These are phyloP conservation scores for Euclidia mi DNA, from an alignment of 2,888 invertebrate species.

Conservation along the genomic window DNA sequence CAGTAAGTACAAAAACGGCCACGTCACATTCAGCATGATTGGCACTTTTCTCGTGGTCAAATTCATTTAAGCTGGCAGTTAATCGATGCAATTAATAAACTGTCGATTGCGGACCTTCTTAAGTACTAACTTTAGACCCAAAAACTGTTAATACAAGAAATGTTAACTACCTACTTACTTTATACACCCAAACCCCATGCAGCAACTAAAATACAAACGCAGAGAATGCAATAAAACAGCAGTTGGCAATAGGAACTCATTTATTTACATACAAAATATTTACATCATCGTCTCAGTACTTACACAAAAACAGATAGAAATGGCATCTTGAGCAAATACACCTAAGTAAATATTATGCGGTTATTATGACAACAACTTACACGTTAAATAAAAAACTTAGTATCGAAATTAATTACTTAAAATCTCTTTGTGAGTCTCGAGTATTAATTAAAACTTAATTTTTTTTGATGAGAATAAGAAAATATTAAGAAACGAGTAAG, in stretches of 20 bases:
- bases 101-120: too few species aligned
- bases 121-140: too few species aligned
- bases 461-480: constrained; percentile 31
- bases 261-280: constrained; percentile 87
- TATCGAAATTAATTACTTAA: constrained; percentile 28
- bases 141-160: too few species aligned
- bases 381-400: constrained; percentile 34
- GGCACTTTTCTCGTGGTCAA: too few species aligned
- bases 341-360: constrained; percentile 67
- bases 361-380: constrained; percentile 46
- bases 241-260: constrained; percentile 86
- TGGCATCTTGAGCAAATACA: constrained; percentile 87
- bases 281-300: constrained; percentile 70
- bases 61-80: too few species aligned
- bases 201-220: neutral
- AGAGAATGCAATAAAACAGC: constrained; percentile 70
- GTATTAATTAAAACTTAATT: constrained; percentile 24
- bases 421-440: constrained; percentile 40
- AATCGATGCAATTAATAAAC: too few species aligned
- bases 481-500: constrained; percentile 20
- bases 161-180: too few species aligned
- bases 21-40: too few species aligned
- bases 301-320: constrained; percentile 65
- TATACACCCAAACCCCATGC: too few species aligned
- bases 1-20: too few species aligned